Percentiles rank a stretch among this genome's conserved stretches.
Evolutionary conservation across 2,888 invertebrate genomes (phyloP).

Genomic region (Cantharis rustica): DNA sequence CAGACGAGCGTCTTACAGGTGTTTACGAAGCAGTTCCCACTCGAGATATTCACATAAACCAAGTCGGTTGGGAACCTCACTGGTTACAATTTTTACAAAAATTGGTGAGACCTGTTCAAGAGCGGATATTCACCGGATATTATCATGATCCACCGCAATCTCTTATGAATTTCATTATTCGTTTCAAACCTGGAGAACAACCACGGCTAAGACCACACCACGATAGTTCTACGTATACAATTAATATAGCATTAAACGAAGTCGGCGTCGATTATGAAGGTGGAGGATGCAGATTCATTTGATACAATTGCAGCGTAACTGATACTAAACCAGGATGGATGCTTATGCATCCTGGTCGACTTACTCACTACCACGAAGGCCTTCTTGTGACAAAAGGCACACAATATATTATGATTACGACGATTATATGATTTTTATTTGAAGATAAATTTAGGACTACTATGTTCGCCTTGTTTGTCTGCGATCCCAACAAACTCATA

Average conservation of each 20-base stretch:
- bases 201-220: slow-evolving; percentile 93
- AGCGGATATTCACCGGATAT: slow-evolving; percentile 84
- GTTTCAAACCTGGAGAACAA: slow-evolving; percentile 96
- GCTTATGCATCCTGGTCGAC: slow-evolving; percentile 94
- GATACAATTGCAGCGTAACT: slow-evolving; percentile 95
- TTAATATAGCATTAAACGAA: slow-evolving; percentile 91
- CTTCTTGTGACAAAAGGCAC: slow-evolving; percentile 86
- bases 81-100: slow-evolving; percentile 89
- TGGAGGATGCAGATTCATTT: slow-evolving; percentile 86
- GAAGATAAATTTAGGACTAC: too few species aligned
- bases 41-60: slow-evolving; percentile 97
- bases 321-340: slow-evolving; percentile 87
- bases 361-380: slow-evolving; percentile 98
- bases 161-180: slow-evolving; percentile 97
- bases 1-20: slow-evolving; percentile 84
- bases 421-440: too few species aligned
- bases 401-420: slow-evolving; percentile 97
- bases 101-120: slow-evolving; percentile 90
- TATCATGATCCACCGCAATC: slow-evolving; percentile 90
- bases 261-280: slow-evolving; percentile 78
- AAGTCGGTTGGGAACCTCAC: slow-evolving; percentile 80
- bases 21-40: slow-evolving; percentile 99
- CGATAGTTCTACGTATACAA: slow-evolving; percentile 97
- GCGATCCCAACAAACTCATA: too few species aligned
- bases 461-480: too few species aligned